Percentiles rank a stretch among this genome's conserved stretches.
Evolutionary conservation across 2,888 invertebrate genomes (phyloP).

Genomic region (Protonemura montana): DNA sequence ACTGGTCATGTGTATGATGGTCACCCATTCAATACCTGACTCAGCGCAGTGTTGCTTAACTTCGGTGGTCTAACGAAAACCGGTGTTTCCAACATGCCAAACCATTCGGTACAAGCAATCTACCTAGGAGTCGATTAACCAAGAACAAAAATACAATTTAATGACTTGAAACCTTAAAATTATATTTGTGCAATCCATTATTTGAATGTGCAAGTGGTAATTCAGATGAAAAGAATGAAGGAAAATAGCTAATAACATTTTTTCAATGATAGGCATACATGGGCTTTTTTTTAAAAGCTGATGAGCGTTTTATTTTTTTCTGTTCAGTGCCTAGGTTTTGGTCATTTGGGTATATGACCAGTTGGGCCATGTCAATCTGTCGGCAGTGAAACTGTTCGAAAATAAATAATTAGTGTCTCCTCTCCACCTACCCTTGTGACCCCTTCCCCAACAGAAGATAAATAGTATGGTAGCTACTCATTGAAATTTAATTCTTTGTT

Average conservation of each 20-base stretch:
- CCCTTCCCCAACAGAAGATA: neutral
- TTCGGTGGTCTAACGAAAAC: too few species aligned
- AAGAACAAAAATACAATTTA: neutral
- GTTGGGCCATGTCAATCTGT: slow-evolving; percentile 31
- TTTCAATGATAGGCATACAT: neutral
- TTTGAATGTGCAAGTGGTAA: neutral
- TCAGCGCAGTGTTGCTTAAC: too few species aligned
- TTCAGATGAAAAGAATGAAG: neutral
- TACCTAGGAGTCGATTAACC: neutral
- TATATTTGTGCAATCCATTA: neutral
- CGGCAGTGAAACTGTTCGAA: slow-evolving; percentile 24
- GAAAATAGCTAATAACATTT: neutral
- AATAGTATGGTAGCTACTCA: slow-evolving; percentile 27
- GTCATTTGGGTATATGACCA: neutral
- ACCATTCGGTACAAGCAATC: too few species aligned
- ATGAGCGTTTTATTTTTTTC: neutral
- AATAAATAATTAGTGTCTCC: slow-evolving; percentile 43
- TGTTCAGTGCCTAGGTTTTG: neutral
- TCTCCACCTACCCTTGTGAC: too few species aligned
- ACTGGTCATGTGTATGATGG: too few species aligned
- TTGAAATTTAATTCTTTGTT: slow-evolving; percentile 45
- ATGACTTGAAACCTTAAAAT: neutral
- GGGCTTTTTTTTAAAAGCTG: neutral
- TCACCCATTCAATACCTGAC: too few species aligned
- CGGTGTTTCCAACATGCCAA: too few species aligned